Conservation (phyloP, 2,113 vertebrate genomes). For the Kobus ellipsiprymnus region DNA sequence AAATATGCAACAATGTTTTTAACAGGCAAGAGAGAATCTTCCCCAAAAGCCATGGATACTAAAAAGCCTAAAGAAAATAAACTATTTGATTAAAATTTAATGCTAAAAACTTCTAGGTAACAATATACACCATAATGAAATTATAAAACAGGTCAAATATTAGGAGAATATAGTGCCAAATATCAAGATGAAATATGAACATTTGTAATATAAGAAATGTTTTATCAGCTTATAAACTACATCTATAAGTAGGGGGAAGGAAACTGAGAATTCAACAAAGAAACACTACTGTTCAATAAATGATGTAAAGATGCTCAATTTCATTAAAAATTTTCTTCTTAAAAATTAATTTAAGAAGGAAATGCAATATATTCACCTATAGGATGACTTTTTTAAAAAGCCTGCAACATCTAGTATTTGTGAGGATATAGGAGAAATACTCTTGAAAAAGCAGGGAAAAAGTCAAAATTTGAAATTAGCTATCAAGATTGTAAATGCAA, state of each 20-base stretch:
- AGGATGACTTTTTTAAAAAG: background rate
- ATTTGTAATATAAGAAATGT: background rate
- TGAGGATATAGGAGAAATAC: background rate
- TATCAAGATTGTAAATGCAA: background rate
- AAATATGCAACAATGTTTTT: background rate
- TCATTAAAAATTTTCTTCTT: conserved; percentile 16
- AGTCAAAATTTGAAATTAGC: background rate
- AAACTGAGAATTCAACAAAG: conserved; percentile 3
- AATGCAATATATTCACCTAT: background rate
- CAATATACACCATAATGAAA: background rate
- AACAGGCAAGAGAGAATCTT: background rate
- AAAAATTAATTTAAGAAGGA: background rate
- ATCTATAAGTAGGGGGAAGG: background rate
- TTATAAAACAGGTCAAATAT: background rate
- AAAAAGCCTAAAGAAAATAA: background rate
- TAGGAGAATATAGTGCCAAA: background rate
- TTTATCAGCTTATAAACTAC: background rate
- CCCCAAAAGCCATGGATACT: background rate
- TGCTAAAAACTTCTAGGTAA: background rate
- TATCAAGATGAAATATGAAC: background rate
- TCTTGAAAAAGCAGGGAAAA: background rate
- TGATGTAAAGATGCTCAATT: background rate
- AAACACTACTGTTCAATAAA: background rate
- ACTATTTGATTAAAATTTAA: background rate
- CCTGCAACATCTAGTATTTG: background rate